phyloP scores from a whole-genome alignment of 2,113 vertebrate genomes.

The Myrmophylax atrothorax region DNA sequence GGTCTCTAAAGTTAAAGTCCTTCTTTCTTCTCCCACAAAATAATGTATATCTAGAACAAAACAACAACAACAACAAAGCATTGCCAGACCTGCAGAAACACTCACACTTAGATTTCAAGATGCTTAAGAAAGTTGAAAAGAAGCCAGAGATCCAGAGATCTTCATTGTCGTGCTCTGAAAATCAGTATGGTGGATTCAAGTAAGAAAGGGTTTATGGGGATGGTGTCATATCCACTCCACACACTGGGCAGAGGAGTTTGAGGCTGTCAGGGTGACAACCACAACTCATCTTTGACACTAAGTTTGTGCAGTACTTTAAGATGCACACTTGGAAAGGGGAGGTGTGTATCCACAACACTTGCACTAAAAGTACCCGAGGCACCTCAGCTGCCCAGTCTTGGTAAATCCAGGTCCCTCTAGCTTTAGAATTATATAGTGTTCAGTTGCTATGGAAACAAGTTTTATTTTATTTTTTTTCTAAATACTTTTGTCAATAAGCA shows the following conservation, averaged over 20 bases:
- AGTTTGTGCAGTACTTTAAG: background rate
- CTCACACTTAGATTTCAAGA: background rate
- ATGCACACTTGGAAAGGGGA: background rate
- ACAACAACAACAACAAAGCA: too few relatives aligned
- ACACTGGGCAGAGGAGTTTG: background rate
- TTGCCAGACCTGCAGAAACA: background rate
- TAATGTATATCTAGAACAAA: background rate
- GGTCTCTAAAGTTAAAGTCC: background rate
- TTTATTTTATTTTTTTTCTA: background rate
- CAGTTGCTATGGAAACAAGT: conserved; percentile 55
- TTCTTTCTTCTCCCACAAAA: background rate
- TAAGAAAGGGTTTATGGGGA: background rate
- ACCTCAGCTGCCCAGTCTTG: background rate
- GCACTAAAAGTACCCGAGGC: background rate
- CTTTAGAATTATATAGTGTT: background rate
- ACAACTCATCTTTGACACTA: background rate
- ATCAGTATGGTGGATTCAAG: accelerated
- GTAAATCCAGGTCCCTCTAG: background rate
- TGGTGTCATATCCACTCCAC: background rate
- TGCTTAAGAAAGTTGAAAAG: background rate
- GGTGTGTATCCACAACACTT: background rate
- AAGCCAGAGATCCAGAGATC: background rate
- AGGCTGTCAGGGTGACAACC: background rate
- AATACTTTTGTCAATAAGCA: conserved; percentile 52
- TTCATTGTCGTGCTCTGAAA: background rate